Conservation (phyloP, 1,140 invertebrate species). For the Plodia interpunctella region DNA sequence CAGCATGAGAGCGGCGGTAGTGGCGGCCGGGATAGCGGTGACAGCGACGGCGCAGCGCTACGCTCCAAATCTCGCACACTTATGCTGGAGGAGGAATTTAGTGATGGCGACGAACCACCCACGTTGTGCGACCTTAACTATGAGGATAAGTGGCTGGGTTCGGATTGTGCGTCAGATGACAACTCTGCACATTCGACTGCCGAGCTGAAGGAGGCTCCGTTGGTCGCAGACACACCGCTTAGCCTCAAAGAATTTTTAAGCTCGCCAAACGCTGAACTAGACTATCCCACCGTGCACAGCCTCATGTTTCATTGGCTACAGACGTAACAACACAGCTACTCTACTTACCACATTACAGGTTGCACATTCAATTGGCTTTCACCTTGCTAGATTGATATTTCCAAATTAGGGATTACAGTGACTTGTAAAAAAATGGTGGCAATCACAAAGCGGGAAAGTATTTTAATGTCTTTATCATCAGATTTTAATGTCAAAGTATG, state of each 20-base stretch:
- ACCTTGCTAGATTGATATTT: constrained; percentile 15
- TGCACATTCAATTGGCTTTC: constrained; percentile 28
- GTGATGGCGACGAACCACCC: constrained; percentile 62
- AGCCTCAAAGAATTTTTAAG: constrained; percentile 60
- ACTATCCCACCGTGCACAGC: constrained; percentile 69
- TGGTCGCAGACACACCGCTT: constrained; percentile 44
- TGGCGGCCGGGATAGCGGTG: constrained; percentile 39
- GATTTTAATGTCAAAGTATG: no score
- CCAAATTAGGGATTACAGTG: background rate
- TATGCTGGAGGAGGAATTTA: constrained; percentile 50
- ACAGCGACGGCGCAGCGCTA: constrained; percentile 37
- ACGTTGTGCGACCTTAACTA: constrained; percentile 64
- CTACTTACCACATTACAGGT: constrained; percentile 14
- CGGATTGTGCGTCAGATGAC: constrained; percentile 65
- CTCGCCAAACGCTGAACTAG: constrained; percentile 62
- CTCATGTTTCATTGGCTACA: constrained; percentile 74
- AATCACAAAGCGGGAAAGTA: background rate
- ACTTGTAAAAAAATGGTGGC: background rate
- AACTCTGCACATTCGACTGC: constrained; percentile 59
- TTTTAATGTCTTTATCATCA: background rate
- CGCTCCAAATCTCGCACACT: constrained; percentile 42
- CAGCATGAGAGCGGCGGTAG: constrained; percentile 49
- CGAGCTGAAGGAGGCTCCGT: constrained; percentile 41
- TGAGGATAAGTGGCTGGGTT: constrained; percentile 59
- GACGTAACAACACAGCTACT: constrained; percentile 48